phyloP scores from a whole-genome alignment of 2,888 invertebrate species.

The Hedya salicella region DNA sequence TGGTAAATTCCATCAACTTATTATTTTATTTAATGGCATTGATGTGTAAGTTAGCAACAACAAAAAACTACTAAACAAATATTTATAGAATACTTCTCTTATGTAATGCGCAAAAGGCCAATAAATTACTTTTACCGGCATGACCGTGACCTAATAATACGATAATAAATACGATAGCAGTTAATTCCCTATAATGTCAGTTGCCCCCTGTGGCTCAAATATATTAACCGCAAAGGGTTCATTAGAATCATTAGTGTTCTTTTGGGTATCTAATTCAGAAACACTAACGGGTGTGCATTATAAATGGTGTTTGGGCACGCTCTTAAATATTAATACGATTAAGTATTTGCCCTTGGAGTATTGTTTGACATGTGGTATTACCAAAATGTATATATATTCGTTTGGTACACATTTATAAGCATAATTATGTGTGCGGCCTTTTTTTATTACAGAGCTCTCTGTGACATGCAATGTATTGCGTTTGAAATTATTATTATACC shows the following conservation, averaged over 20 bases:
- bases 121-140: constrained; percentile 2
- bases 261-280: constrained; percentile 27
- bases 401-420: too few species aligned
- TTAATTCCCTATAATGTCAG: constrained; percentile 24
- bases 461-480: too few species aligned
- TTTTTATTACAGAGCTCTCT: too few species aligned
- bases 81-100: not conserved
- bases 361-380: not conserved
- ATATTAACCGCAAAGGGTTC: constrained; percentile 34
- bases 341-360: not conserved
- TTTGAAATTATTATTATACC: too few species aligned
- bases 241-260: constrained; percentile 30
- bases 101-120: not conserved
- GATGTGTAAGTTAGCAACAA: too few species aligned
- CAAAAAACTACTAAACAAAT: too few species aligned
- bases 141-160: constrained; percentile 3
- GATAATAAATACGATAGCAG: constrained; percentile 1
- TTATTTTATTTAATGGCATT: too few species aligned
- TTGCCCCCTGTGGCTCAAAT: constrained; percentile 21
- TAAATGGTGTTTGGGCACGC: constrained; percentile 23
- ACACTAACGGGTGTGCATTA: constrained; percentile 36
- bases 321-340: constrained; percentile 8
- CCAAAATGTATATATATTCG: not conserved
- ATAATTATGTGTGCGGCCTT: too few species aligned
- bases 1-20: too few species aligned